phyloP scores from a whole-genome alignment of 2,113 vertebrate species.

The Bucco capensis region DNA sequence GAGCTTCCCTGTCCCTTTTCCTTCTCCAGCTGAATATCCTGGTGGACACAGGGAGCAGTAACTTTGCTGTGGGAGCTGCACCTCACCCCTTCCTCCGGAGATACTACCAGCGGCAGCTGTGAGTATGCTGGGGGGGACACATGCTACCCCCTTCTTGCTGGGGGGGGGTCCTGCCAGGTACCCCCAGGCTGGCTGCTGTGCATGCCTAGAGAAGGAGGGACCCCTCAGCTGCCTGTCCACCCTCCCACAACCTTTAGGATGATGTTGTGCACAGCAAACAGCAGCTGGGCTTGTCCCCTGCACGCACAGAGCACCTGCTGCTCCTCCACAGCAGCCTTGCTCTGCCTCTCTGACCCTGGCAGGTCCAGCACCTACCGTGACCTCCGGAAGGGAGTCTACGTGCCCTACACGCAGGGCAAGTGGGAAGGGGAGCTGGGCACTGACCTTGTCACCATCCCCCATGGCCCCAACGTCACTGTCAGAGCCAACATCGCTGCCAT shows the following conservation, averaged over 20 bases:
- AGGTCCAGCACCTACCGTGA: conserved; percentile 92
- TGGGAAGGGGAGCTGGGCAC: conserved; percentile 98
- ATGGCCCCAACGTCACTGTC: conserved; percentile 90
- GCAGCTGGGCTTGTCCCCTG: background rate
- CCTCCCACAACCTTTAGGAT: background rate
- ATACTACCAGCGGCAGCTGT: conserved; percentile 95
- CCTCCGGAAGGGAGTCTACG: conserved; percentile 89
- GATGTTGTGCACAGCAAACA: background rate
- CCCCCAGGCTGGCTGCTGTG: background rate
- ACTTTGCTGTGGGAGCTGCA: conserved; percentile 95
- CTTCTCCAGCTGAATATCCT: conserved; percentile 89
- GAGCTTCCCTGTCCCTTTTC: background rate
- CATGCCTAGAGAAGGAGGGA: background rate
- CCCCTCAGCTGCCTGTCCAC: background rate
- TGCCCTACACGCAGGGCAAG: conserved; percentile 97
- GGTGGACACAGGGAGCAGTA: conserved; percentile 97
- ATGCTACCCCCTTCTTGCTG: background rate
- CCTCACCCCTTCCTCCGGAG: conserved; percentile 90
- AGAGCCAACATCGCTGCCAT: conserved; percentile 96
- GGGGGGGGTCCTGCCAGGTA: background rate
- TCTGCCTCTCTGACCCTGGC: background rate
- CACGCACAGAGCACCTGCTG: rapidly evolving
- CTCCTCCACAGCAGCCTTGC: rapidly evolving
- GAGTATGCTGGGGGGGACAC: conserved; percentile 65
- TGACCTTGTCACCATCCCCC: conserved; percentile 91